Base-by-base conservation (phyloP, 2,888 invertebrate genomes). In the Acleris cristana region DNA sequence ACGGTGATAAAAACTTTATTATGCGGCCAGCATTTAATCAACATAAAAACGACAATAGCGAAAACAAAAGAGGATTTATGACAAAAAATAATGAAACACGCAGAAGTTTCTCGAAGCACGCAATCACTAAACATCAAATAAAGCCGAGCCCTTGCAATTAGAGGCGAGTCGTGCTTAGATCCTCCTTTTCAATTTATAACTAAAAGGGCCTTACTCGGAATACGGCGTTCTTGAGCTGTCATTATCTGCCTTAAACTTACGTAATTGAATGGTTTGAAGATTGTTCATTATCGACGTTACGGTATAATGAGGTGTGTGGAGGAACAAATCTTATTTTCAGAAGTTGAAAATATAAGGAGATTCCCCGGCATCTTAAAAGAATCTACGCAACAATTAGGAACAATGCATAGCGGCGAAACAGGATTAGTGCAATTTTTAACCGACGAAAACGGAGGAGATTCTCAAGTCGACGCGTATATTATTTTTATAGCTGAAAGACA, bases 121-220 rank as follows among this genome's bases (percentile, higher is more conserved):
- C 64, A 58, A 64, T 53, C 58, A 64, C 57, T 57, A 53, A 64
- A 57, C 51, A 58, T 52, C 52, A 53, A 44, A 45, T 52, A 53
- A 19, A 18, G 53, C 74, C 74, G 75, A 76, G 73, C 78, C 80
- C 78, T 79, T 73, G 77, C 79, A 84, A 83, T 84, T 83, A 84
- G 76, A 62, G 82, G 82, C 80, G 79, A 83, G 80, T 83, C 85
- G 83, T 85, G 84, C 72, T 73, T 70, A 70, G 76, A 73, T 66
- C 73, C 71, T 76, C 77, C 73, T 76, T 71, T 34, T 55, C 66
- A 69, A 70, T 71, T 73, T 69, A 75, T 76, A 72, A 75, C 65
- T 69, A 66, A 76, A 78, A 79, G 74, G 75, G 71, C 74, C 70
- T 73, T 76, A 76, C 64, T 71, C 68, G 59, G 64, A 69, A 71